These are phyloP conservation scores for Rhopalosiphum padi DNA, from an alignment of 1,140 invertebrate species.

Conservation along the genomic window DNA sequence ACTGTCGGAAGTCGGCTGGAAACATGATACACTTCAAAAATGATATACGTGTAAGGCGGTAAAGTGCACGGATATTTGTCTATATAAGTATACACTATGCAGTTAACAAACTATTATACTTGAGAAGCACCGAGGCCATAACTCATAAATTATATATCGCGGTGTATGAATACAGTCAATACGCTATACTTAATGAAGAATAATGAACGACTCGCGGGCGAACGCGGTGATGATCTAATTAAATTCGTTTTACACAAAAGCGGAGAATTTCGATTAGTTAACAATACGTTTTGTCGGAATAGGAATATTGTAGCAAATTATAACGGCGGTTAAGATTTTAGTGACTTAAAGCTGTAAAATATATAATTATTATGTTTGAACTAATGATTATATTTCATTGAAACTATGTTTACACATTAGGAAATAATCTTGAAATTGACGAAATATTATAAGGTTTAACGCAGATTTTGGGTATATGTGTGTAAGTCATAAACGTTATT, in stretches of 20 bases:
- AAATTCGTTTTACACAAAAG: neutral
- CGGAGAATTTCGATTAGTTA: neutral
- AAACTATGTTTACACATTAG: no score
- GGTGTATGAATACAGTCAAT: no score
- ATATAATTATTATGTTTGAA: neutral
- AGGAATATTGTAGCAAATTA: neutral
- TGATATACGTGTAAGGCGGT: neutral
- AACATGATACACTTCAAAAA: constrained; percentile 30
- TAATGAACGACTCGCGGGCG: neutral
- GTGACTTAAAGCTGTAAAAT: neutral
- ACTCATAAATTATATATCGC: neutral
- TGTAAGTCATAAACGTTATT: no score
- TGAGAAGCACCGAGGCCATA: neutral
- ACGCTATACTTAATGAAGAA: neutral
- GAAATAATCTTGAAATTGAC: no score
- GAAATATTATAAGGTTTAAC: no score
- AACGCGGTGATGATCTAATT: neutral
- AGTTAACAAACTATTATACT: constrained; percentile 3
- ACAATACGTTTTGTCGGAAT: neutral
- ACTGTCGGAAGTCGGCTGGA: constrained; percentile 8
- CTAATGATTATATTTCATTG: no score
- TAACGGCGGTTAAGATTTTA: neutral
- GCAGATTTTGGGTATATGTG: no score
- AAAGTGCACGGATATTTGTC: neutral
- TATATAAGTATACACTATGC: neutral